Evolutionary conservation across 2,113 vertebrate species (phyloP), one percentile per base, ranked within the genome.

Genomic region (Vidua chalybeata): DNA sequence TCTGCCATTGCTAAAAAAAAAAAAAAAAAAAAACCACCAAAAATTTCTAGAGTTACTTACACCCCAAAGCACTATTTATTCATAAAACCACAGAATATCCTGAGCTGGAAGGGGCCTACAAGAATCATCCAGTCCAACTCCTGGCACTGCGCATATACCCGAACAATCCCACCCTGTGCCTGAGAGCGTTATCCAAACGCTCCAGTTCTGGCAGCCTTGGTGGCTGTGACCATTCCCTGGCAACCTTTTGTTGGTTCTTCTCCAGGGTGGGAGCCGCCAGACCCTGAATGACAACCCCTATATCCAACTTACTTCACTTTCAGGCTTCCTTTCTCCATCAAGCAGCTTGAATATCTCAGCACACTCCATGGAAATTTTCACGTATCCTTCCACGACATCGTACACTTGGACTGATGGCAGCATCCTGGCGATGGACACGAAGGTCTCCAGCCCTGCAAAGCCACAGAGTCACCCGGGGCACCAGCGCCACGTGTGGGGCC

Each of bases 361-460:
- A 91, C 99, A 99, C 78, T 99, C 99, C 88, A 99, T 97, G 3
- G 99, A 99, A 68, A 99, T 99, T 83, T 99, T 99, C 7, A 99
- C 87, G 43, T 99, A 99, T 3, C 99, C 99, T 79, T 99, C 99
- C 46, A 99, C 99, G 4, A 99, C 98, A 89, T 99, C 99, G 15
- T 99, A 99, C 16, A 98, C 10, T 1, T 97, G 97, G 22, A 97
- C 56, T 9, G 92, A 97, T 0, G 99, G 99, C 30, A 99, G 97
- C 51, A 97, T 97, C 96, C 97, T 98, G 9, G 99, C 98, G 10
- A 96, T 76, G 4, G 97, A 94, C 71, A 99, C 82, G 89, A 99
- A 99, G 0, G 91, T 98, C 84, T 98, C 97, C 94, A 99, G 97
- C 45, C 98, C 99, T 99, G 96, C 48, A 97, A 92, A 0, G 18